Evolutionary conservation across 1,140 invertebrate genomes (phyloP).

Genomic region (Alviniconcha marisindica): DNA sequence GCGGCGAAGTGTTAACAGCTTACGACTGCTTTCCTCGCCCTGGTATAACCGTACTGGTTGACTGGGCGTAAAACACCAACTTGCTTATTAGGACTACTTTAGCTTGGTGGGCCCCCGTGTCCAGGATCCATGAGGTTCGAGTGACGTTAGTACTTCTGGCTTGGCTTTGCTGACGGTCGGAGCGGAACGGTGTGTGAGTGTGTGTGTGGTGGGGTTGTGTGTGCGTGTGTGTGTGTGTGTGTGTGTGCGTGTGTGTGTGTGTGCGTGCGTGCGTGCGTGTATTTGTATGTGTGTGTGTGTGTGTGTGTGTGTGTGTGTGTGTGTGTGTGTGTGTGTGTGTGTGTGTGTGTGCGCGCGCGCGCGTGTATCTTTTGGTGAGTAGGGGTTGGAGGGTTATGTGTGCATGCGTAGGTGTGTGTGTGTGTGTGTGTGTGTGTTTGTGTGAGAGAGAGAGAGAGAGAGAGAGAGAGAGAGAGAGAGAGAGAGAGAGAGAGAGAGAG

Average conservation of each 20-base stretch:
- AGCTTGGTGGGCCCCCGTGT: too few species aligned
- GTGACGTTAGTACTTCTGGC: too few species aligned
- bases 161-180: too few species aligned
- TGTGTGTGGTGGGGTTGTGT: neutral
- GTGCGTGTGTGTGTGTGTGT: neutral
- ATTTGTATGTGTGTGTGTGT: neutral
- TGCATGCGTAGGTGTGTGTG: neutral
- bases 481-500: neutral
- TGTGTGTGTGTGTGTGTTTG: neutral
- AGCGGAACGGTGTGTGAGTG: neutral
- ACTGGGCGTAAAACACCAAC: too few species aligned
- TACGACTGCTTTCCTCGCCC: too few species aligned
- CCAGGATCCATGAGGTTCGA: too few species aligned
- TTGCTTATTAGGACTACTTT: too few species aligned
- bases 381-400: too few species aligned
- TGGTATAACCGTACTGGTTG: too few species aligned
- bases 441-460: constrained; percentile 20
- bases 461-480: constrained; percentile 28
- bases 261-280: neutral
- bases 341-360: constrained; percentile 10
- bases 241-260: neutral
- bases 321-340: neutral
- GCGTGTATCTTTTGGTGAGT: too few species aligned
- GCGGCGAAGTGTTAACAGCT: too few species aligned
- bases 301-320: neutral